Evolutionary conservation across 2,888 invertebrate genomes (phyloP).

Genomic region (Eupithecia abbreviata): DNA sequence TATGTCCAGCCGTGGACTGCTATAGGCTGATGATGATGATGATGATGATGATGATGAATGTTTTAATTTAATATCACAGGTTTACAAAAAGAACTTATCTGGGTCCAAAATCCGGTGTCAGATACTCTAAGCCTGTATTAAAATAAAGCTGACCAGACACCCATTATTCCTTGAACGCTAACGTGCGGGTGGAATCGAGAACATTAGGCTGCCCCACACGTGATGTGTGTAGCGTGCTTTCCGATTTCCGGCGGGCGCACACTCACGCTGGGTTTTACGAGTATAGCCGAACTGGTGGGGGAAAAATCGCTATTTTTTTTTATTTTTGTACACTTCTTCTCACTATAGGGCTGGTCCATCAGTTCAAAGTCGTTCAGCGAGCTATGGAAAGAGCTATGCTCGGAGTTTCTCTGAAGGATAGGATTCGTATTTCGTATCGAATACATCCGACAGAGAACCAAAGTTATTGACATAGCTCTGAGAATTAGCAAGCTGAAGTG

Average conservation of each 20-base stretch:
- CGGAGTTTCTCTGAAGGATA: too few species aligned
- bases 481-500: too few species aligned
- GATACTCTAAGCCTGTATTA: neutral
- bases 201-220: constrained; percentile 38
- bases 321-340: neutral
- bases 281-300: constrained; percentile 28
- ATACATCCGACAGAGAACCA: too few species aligned
- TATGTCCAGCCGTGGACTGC: too few species aligned
- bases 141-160: constrained; percentile 9
- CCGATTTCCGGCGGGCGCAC: constrained; percentile 46
- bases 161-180: constrained; percentile 6
- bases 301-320: neutral
- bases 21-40: too few species aligned
- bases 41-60: too few species aligned
- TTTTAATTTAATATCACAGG: too few species aligned
- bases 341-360: too few species aligned
- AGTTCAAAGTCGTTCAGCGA: too few species aligned
- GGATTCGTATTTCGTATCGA: too few species aligned
- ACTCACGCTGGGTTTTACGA: constrained; percentile 45
- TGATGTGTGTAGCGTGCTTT: constrained; percentile 47
- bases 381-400: too few species aligned
- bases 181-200: constrained; percentile 15
- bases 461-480: too few species aligned
- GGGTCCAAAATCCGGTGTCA: neutral
- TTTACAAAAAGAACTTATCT: neutral